Base-by-base conservation (phyloP, 2,888 invertebrate species). In the Graphium colonna region DNA sequence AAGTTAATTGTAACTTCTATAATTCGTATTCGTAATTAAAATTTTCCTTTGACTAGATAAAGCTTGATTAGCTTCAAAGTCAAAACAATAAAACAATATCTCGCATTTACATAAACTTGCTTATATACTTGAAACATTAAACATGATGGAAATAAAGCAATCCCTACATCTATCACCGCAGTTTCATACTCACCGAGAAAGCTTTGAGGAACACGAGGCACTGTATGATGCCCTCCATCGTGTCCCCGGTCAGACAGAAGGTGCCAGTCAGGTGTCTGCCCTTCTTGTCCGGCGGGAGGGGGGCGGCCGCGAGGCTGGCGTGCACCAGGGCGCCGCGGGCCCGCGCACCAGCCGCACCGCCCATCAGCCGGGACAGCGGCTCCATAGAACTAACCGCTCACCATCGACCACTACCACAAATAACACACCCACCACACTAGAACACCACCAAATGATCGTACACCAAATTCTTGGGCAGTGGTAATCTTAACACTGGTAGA, bases 201-300 rank as follows among this genome's bases (percentile, higher is more conserved):
- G 96, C 96, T 86, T 96, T 97, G 76, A 96, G 93, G 90, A 96
- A 96, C 69, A 97, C 97, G 71, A 97, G 92, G 81, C 96, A 96
- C 90, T 97, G 96, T 77, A 97, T 96, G 75, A 97, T 96, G 67
- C 96, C 96, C 78, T 97, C 96, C 96, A 97, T 96, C 57, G 96
- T 96, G 85, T 96, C 96, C 51, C 96, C 96, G 43, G 96, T 95
- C 57, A 96, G 92, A 74, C 96, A 96, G 87, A 97, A 96, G 49
- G 96, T 96, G 66, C 96, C 96, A 13, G 95, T 95, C 60, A 96
- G 91, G 76, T 96, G 96, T 60, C 96, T 91, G 63, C 95, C 95
- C 75, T 95, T 94, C 71, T 95, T 93, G 69, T 88, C 89, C 1
- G 83, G 85, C 33, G 95, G 93, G 49, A 94, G 92, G 51, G 95